Percentiles rank a stretch among this genome's conserved stretches.
These are phyloP conservation scores for Anisognathus igniventris DNA, from an alignment of 2,797 vertebrate genomes.

Conservation along the genomic window DNA sequence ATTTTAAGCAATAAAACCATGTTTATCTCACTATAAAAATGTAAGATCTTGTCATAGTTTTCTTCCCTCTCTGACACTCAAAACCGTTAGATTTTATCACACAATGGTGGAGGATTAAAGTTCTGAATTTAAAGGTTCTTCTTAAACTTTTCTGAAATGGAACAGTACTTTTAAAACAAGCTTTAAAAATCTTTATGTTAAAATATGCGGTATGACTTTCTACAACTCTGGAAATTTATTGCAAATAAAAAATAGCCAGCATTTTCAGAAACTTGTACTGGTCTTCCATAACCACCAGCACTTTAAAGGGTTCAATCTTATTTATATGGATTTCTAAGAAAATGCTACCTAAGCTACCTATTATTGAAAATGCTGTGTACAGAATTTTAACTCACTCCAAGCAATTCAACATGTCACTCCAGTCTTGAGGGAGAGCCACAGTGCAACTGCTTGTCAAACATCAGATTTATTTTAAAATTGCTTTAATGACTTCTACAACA, in stretches of 20 bases:
- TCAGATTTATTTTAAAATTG: constrained; percentile 10
- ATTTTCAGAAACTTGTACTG: not conserved
- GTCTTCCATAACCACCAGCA: not conserved
- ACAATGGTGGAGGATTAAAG: not conserved
- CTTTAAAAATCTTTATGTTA: not conserved
- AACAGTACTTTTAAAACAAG: not conserved
- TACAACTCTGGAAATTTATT: not conserved
- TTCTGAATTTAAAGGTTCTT: not conserved
- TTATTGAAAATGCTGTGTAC: not conserved
- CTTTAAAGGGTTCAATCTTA: not conserved
- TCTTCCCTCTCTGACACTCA: not conserved
- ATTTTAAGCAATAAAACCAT: not conserved
- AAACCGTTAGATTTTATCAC: not conserved
- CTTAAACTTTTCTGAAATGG: not conserved
- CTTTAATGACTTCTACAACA: not conserved
- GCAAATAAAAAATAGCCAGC: not conserved
- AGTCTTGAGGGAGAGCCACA: not conserved
- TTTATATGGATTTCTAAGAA: not conserved
- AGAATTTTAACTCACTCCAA: constrained; percentile 9
- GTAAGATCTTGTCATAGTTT: not conserved
- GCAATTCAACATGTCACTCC: not conserved
- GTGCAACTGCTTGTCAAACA: constrained; percentile 16
- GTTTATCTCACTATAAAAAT: not conserved
- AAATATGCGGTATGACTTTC: not conserved
- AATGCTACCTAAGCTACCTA: not conserved